Base-by-base conservation (phyloP, 2,888 invertebrate species). In the Ganaspis brasiliensis region DNA sequence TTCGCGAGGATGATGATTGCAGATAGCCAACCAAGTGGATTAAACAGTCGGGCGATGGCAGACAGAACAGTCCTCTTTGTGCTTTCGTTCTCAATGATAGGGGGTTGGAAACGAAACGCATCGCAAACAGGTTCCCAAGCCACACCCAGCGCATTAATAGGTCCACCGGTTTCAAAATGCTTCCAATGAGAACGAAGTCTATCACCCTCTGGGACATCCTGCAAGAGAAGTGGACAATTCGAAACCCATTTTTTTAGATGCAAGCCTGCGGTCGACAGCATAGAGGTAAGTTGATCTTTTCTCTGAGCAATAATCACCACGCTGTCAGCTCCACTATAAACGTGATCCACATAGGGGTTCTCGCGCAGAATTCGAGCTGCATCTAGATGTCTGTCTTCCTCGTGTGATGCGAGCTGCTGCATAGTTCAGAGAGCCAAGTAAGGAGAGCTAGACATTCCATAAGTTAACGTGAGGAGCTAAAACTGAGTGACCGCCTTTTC, bases 21-120 rank as follows among this genome's bases (percentile, higher is more conserved):
- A 16, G 9, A 16, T 1, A 16, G 59, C 59, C 59, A 59, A n/a
- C 31, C 59, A 35, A 59, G 35, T 16, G 35, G 35, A 61, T 61
- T 4, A 4, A 37, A 37, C 26, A 31, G 16, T 5, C 16, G n/a
- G 8, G 49, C 49, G 16, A 49, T 49, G n/a, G 49, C 19, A 16
- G 49, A n/a, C 3, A 57, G 26, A 14, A 57, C 57, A 14, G 21
- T 57, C n/a, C 57, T 26, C 14, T 57, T 57, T 1, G 57, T 57
- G 26, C 2, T 31, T 31, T 2, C 3, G 6, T 31, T 31, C 31
- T 4, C n/a, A n/a, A n/a, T n/a, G n/a, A n/a, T n/a, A 31, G 31
- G 31, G 2, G 31, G 31, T 31, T 6, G 31, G 6, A 31, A 31
- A 4, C 31, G 2, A 6, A 31, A 31, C 31, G 2, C 31, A 31